A percentile compares a stretch with the other conserved stretches of the same genome.
These are phyloP conservation scores for Luffia ferchaultella DNA, from an alignment of 2,888 invertebrate genomes.

Conservation along the genomic window DNA sequence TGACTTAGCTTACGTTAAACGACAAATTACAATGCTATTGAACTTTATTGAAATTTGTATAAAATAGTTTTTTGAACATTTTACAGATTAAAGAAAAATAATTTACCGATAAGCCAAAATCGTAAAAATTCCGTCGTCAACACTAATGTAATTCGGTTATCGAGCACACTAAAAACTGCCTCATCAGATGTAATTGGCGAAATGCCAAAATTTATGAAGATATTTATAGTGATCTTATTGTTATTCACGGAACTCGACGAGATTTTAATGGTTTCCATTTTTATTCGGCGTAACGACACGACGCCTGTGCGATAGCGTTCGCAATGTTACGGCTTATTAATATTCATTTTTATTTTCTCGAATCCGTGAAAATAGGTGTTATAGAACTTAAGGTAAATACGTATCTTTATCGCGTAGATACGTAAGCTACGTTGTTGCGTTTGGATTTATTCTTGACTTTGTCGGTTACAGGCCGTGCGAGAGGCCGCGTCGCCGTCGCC, in stretches of 20 bases:
- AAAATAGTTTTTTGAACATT: neutral
- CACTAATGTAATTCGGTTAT: no score
- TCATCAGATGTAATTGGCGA: neutral
- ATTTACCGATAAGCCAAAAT: no score
- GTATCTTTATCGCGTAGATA: neutral
- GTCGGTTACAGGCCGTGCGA: no score
- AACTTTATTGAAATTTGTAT: neutral
- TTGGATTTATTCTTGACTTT: neutral
- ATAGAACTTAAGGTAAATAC: neutral
- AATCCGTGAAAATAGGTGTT: neutral
- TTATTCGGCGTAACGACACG: conserved; percentile 40
- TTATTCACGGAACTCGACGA: conserved; percentile 42
- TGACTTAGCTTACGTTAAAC: conserved; percentile 13
- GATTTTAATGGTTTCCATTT: conserved; percentile 51
- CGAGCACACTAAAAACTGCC: no score
- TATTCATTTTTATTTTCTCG: neutral
- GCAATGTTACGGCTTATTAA: neutral
- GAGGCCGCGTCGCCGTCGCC: conserved; percentile 3
- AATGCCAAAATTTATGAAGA: neutral
- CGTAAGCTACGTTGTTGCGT: neutral
- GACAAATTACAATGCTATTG: neutral
- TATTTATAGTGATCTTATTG: conserved; percentile 19
- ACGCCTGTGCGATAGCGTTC: neutral
- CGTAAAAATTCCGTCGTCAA: no score
- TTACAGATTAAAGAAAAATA: no score